Evolutionary conservation across 2,113 vertebrate species (phyloP), one percentile per base, ranked within the genome.

Genomic region (Leptosomus discolor): DNA sequence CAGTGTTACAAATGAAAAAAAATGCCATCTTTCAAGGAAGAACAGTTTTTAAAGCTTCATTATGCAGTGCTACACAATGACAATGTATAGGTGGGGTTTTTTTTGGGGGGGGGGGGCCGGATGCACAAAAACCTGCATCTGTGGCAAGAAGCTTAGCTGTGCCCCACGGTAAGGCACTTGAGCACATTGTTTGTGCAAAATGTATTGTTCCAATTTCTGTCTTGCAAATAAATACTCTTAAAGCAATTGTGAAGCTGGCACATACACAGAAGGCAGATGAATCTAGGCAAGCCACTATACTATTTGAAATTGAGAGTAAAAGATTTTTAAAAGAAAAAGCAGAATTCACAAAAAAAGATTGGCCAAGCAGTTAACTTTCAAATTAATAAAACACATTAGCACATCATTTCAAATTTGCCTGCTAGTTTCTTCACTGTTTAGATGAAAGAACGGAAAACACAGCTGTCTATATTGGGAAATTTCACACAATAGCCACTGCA

Each of bases 11-110:
- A 69, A 85, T 51, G 19, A 48, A 43, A 78, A 13, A 21, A 90
- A 97, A 91, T 37, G 88, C 93, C 65, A 92, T 93, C 92, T 97
- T 94, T 93, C 11, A 15, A 88, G 65, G 85, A 80, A 68, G 21
- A 88, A 56, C 12, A 43, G 32, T 68, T 86, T 61, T 24, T 56
- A 92, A 88, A 94, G 30, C 26, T 90, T 80, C 58, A 56, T 50
- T 77, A 45, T 29, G 30, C 48, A 56, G 30, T 15, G 16, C 54
- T 50, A 61, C 37, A 79, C 24, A 77, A 73, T 2, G 3, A 58
- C 27, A 65, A 53, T 11, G 5, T 19, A 3, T 15, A 39, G 12
- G 4, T 60, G 12, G 4, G 4, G 11, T n/a, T n/a, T n/a, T n/a
- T n/a, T n/a, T n/a, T 50, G 39, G 4, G 51, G 11, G 6, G 6